These are phyloP conservation scores for Pangasius krempfi DNA, from an alignment of 2,797 vertebrate species.

Conservation along the genomic window DNA sequence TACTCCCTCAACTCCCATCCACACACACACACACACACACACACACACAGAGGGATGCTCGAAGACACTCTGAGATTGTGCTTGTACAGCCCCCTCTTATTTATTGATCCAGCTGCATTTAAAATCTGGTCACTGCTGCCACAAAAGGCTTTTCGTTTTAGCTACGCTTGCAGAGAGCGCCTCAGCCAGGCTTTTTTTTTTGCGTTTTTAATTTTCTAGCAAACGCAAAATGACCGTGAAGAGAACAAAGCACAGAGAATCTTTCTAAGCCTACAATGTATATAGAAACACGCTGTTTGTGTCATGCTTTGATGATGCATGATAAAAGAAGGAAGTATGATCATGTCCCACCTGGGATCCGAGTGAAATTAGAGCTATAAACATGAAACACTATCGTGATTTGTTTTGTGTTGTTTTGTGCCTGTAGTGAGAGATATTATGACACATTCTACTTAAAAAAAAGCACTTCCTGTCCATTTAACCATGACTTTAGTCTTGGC, in stretches of 20 bases:
- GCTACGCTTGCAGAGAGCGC: constrained; percentile 82
- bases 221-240: constrained; percentile 69
- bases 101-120: constrained; percentile 96
- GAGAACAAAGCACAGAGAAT: neutral
- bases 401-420: neutral
- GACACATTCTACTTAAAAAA: neutral
- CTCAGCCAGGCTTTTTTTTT: constrained; percentile 65
- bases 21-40: constrained; percentile 56
- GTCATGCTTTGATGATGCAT: neutral
- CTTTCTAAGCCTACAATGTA: neutral
- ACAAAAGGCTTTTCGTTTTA: constrained; percentile 88
- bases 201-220: constrained; percentile 83
- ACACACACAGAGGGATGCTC: constrained; percentile 61
- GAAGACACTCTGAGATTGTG: constrained; percentile 76
- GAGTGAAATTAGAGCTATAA: neutral
- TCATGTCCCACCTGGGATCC: neutral
- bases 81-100: constrained; percentile 73
- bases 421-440: neutral
- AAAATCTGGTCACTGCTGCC: constrained; percentile 91
- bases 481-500: too few relatives aligned
- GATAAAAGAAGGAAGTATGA: neutral
- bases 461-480: neutral
- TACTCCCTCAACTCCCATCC: constrained; percentile 39
- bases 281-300: neutral
- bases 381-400: neutral